Evolutionary conservation across 2,113 vertebrate genomes (phyloP).

Genomic region (Nematolebias whitei): DNA sequence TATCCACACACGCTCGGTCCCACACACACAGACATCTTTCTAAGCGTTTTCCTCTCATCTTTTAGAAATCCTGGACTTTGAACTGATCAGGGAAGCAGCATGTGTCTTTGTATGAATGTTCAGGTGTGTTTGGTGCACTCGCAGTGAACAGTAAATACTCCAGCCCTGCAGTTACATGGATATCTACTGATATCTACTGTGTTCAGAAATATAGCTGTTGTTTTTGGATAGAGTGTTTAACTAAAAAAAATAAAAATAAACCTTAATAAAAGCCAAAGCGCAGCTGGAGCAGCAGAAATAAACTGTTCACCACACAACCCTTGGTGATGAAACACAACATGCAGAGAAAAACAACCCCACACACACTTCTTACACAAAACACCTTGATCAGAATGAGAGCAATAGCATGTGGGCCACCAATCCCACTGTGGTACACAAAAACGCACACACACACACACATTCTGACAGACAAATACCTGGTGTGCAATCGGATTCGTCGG

Average conservation of each 20-base stretch:
- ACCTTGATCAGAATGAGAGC: slow-evolving; percentile 67
- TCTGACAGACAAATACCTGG: slow-evolving; percentile 89
- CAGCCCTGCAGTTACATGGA: too few relatives aligned
- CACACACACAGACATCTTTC: not conserved
- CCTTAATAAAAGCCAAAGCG: slow-evolving; percentile 37
- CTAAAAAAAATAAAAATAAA: not conserved
- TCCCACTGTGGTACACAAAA: slow-evolving; percentile 67
- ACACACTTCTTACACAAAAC: slow-evolving; percentile 43
- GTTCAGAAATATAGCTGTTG: slow-evolving; percentile 2
- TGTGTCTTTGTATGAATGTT: slow-evolving; percentile 5
- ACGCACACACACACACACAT: slow-evolving; percentile 40
- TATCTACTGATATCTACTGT: slow-evolving; percentile 1
- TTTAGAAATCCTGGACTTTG: slow-evolving; percentile 1
- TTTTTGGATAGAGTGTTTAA: slow-evolving; percentile 10
- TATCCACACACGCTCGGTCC: not conserved
- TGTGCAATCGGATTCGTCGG: slow-evolving; percentile 95
- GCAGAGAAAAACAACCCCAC: slow-evolving; percentile 45
- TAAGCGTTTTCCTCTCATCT: slow-evolving; percentile 18
- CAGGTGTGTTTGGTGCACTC: slow-evolving; percentile 13
- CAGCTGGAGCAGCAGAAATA: slow-evolving; percentile 54
- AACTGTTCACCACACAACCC: slow-evolving; percentile 57
- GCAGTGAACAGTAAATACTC: too few relatives aligned
- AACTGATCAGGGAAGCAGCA: slow-evolving; percentile 6
- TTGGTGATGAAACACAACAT: slow-evolving; percentile 67
- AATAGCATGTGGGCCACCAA: slow-evolving; percentile 60